phyloP scores from a whole-genome alignment of 2,888 invertebrate species.

The Scelioninae gen. 2 region DNA sequence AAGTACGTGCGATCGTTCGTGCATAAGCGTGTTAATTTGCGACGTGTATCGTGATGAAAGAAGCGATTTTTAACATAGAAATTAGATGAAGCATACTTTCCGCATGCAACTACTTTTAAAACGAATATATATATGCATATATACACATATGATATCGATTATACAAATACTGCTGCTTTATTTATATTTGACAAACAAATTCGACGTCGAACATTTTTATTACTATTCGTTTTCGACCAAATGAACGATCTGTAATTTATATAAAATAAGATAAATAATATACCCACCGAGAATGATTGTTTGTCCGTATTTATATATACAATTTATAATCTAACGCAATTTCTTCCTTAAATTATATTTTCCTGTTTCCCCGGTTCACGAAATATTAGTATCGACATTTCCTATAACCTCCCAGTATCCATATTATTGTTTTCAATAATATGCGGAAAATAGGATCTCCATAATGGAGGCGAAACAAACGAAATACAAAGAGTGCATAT shows the following conservation, averaged over 20 bases:
- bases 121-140: no score
- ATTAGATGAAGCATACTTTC: constrained; percentile 14
- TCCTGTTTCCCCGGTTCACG: constrained; percentile 17
- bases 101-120: constrained; percentile 21
- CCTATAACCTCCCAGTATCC: no score
- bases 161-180: background rate
- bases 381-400: constrained; percentile 25
- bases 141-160: constrained; percentile 33
- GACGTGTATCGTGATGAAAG: constrained; percentile 40
- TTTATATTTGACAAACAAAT: constrained; percentile 2
- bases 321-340: background rate
- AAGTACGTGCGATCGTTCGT: constrained; percentile 48
- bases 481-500: no score
- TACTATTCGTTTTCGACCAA: background rate
- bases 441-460: constrained; percentile 39
- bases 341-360: constrained; percentile 1
- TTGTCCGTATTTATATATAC: background rate
- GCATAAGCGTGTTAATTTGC: constrained; percentile 49
- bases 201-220: background rate
- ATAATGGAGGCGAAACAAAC: constrained; percentile 44
- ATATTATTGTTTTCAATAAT: no score
- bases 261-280: no score
- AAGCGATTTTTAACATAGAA: constrained; percentile 34
- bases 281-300: no score
- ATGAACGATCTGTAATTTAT: no score